Percentiles rank a stretch among this genome's conserved stretches.
Conservation (phyloP, 2,888 invertebrate genomes). For the Nymphalis polychloros region DNA sequence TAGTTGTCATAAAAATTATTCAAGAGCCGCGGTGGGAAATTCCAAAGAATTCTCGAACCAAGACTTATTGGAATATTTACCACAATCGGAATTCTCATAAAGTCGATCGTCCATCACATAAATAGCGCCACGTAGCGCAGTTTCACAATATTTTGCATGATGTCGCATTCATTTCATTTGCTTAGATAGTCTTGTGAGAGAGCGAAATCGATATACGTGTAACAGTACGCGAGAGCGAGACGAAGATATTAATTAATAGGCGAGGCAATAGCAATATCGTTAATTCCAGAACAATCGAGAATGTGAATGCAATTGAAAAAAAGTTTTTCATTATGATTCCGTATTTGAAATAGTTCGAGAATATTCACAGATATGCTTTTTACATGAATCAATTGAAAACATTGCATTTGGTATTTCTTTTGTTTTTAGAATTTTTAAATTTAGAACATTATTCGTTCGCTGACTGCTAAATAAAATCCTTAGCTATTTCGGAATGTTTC, state of each 20-base stretch:
- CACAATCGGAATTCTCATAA: conserved; percentile 7
- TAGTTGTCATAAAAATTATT: background rate
- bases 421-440: background rate
- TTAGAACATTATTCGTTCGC: no score
- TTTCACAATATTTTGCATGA: conserved; percentile 1
- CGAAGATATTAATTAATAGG: conserved; percentile 1
- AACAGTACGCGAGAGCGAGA: background rate
- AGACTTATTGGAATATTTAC: conserved; percentile 8
- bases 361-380: background rate
- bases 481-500: no score
- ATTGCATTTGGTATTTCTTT: background rate
- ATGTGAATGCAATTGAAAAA: conserved; percentile 4
- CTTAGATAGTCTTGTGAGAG: background rate
- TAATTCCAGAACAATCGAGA: conserved; percentile 11
- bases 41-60: background rate
- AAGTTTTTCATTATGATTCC: conserved; percentile 4
- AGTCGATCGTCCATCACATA: background rate
- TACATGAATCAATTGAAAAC: background rate
- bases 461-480: no score
- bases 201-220: background rate
- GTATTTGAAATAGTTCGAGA: conserved; percentile 7
- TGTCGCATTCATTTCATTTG: background rate
- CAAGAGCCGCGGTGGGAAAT: background rate
- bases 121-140: background rate
- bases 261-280: conserved; percentile 3